phyloP scores from a whole-genome alignment of 2,888 invertebrate genomes.

The Hypselothyrea guttata region DNA sequence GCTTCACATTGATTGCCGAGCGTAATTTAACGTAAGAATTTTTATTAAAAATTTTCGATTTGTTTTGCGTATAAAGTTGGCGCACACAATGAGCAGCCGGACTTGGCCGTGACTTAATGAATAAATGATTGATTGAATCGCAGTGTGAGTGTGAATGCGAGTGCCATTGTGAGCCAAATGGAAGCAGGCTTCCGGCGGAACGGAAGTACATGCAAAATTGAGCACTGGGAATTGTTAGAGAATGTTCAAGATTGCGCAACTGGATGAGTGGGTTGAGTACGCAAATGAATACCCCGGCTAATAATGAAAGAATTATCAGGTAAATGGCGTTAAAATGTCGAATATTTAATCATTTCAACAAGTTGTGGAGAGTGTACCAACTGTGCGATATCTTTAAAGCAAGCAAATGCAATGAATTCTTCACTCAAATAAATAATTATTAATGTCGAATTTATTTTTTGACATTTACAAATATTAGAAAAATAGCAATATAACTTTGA shows the following conservation, averaged over 20 bases:
- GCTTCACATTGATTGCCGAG: slow-evolving; percentile 42
- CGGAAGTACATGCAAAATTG: slow-evolving; percentile 27
- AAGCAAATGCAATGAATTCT: too few species aligned
- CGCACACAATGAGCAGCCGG: slow-evolving; percentile 17
- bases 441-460: too few species aligned
- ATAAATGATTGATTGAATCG: slow-evolving; percentile 51
- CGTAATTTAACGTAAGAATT: slow-evolving; percentile 70
- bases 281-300: slow-evolving; percentile 8
- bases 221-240: slow-evolving; percentile 30
- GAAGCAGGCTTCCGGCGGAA: slow-evolving; percentile 31
- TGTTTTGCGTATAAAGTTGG: slow-evolving; percentile 57
- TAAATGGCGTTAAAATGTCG: slow-evolving; percentile 25
- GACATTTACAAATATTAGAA: too few species aligned
- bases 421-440: too few species aligned
- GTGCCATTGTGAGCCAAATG: slow-evolving; percentile 10
- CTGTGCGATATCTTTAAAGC: too few species aligned
- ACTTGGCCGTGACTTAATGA: slow-evolving; percentile 50
- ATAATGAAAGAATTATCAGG: slow-evolving; percentile 34
- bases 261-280: slow-evolving; percentile 15
- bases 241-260: slow-evolving; percentile 21
- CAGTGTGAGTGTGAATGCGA: slow-evolving; percentile 12
- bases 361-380: not conserved
- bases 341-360: slow-evolving; percentile 14
- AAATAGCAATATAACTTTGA: slow-evolving; percentile 2
- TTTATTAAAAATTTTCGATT: slow-evolving; percentile 71